Conservation (phyloP, 2,888 invertebrate genomes). For the Gastracanthus pulcherrimus region DNA sequence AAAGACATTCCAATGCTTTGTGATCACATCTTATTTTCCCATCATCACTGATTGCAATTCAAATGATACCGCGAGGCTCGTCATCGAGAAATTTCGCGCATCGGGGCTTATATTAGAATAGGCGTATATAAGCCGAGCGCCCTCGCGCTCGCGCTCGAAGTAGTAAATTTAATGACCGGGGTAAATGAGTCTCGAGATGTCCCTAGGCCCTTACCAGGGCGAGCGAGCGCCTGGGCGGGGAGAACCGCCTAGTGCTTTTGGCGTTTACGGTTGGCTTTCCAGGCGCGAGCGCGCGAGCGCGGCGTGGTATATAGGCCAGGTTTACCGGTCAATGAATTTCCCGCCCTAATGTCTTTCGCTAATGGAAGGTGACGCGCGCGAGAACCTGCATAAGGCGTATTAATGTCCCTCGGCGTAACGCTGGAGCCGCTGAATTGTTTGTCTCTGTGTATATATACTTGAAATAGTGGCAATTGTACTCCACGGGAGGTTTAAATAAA, state of each 20-base stretch:
- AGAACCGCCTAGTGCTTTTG: slow-evolving; percentile 7
- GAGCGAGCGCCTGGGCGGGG: too few species aligned
- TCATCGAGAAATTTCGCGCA: not conserved
- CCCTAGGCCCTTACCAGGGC: slow-evolving; percentile 8
- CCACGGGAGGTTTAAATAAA: too few species aligned
- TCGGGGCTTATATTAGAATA: not conserved
- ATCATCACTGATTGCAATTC: too few species aligned
- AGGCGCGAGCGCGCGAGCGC: not conserved
- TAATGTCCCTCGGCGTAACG: not conserved
- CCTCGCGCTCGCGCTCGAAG: not conserved
- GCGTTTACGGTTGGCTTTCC: slow-evolving; percentile 27
- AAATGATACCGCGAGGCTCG: not conserved
- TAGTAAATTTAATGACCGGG: slow-evolving; percentile 34
- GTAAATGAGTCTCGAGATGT: slow-evolving; percentile 37
- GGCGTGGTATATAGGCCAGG: not conserved
- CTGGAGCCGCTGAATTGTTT: not conserved
- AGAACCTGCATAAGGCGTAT: slow-evolving; percentile 16
- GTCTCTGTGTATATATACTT: not conserved
- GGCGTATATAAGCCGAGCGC: too few species aligned
- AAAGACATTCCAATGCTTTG: too few species aligned
- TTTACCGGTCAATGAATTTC: slow-evolving; percentile 46
- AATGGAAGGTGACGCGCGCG: slow-evolving; percentile 28
- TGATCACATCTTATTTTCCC: too few species aligned
- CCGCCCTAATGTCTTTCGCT: slow-evolving; percentile 19
- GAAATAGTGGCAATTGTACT: too few species aligned